Evolutionary conservation across 2,113 vertebrate genomes (phyloP).

Genomic region (Epinephelus fuscoguttatus): DNA sequence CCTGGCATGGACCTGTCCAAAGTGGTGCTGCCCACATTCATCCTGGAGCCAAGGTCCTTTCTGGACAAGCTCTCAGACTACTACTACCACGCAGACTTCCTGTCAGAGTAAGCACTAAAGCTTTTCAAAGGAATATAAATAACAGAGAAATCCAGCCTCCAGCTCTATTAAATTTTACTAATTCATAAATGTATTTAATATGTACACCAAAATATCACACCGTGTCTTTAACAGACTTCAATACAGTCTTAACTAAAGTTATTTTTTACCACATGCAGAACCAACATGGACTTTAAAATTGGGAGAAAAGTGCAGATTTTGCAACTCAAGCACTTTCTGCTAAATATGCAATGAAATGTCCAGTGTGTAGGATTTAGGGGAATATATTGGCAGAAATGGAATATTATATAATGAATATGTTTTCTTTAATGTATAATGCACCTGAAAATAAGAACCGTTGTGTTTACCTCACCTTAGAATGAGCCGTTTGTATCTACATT

Average conservation of each 20-base stretch:
- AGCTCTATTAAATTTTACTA: not conserved
- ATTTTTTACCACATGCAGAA: not conserved
- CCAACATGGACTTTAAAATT: not conserved
- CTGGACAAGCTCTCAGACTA: conserved; percentile 99
- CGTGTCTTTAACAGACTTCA: not conserved
- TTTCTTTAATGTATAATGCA: too few relatives aligned
- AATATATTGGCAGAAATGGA: too few relatives aligned
- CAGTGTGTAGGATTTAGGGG: too few relatives aligned
- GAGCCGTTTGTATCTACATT: too few relatives aligned
- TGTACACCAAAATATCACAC: not conserved
- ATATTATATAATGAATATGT: too few relatives aligned
- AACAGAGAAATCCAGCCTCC: not conserved
- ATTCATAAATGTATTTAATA: not conserved
- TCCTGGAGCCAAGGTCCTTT: conserved; percentile 97
- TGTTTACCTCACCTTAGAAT: too few relatives aligned
- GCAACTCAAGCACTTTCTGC: not conserved
- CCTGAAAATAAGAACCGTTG: too few relatives aligned
- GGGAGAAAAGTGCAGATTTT: too few relatives aligned
- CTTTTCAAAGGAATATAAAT: not conserved
- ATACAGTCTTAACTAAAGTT: not conserved
- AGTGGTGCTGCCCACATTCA: conserved; percentile 98
- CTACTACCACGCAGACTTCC: conserved; percentile 97
- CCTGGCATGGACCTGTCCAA: conserved; percentile 99
- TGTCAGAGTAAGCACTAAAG: conserved; percentile 91
- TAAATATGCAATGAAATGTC: too few relatives aligned